Evolutionary conservation across 2,797 vertebrate species (phyloP).

Genomic region (Merluccius polli): DNA sequence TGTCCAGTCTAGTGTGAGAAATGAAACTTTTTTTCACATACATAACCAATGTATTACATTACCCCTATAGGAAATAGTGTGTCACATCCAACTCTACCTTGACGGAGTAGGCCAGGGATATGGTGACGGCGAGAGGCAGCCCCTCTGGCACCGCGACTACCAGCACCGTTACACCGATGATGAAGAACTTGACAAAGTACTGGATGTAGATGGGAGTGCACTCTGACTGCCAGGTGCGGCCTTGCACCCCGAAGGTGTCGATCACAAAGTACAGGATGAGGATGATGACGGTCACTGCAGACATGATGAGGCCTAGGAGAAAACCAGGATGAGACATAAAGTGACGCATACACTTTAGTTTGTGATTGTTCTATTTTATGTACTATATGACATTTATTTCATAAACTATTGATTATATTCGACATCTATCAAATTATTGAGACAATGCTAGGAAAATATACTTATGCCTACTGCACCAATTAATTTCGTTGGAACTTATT

Average conservation of each 20-base stretch:
- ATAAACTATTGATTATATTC: background rate
- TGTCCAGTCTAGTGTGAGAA: background rate
- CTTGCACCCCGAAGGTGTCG: slow-evolving; percentile 83
- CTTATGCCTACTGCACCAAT: background rate
- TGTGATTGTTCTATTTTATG: background rate
- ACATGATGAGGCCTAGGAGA: slow-evolving; percentile 90
- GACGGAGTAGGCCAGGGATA: slow-evolving; percentile 94
- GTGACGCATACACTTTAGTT: background rate
- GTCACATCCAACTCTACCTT: slow-evolving; percentile 73
- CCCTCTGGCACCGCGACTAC: slow-evolving; percentile 97
- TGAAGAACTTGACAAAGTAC: slow-evolving; percentile 98
- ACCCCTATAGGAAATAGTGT: too few relatives aligned
- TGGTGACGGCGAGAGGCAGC: slow-evolving; percentile 92
- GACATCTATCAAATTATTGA: background rate
- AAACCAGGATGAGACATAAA: background rate
- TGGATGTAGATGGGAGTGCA: slow-evolving; percentile 96
- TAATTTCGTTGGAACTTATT: background rate
- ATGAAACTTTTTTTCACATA: background rate
- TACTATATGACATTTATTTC: background rate
- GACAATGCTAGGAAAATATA: background rate
- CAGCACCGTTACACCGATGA: slow-evolving; percentile 93
- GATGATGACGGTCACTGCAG: slow-evolving; percentile 90
- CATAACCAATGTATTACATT: too few relatives aligned
- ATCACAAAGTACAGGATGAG: slow-evolving; percentile 94
- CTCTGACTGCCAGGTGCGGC: slow-evolving; percentile 78